Base-by-base conservation (phyloP, 2,797 vertebrate genomes). In the Mycteria americana region DNA sequence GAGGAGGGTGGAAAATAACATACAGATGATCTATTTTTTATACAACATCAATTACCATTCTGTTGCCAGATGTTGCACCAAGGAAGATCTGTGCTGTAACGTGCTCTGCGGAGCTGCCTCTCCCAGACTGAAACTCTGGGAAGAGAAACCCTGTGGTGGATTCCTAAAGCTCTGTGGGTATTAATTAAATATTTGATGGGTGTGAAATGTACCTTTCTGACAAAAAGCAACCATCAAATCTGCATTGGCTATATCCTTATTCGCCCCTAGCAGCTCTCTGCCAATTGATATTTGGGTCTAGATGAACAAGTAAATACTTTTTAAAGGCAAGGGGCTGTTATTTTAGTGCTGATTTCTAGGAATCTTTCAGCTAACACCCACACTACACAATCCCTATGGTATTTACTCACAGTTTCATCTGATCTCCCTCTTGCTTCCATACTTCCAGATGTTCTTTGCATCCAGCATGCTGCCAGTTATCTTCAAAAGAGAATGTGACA, bases 381-480 rank as follows among this genome's bases (percentile, higher is more conserved):
- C 53, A 24, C 74, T 93, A 74, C 77, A 59, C 50, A 81, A 57
- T 76, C 89, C 54, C 76, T 86, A 1, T 68, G 70, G 69, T 92
- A 89, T 94, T 96, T 92, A 86, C 63, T 96, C 76, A 56, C 31
- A 70, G 53, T 76, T 93, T 67, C 91, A 79, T 94, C 85, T 82
- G 54, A 81, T 90, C 77, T 93, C 23, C 48, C 51, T 78, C 91
- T 86, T 92, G 10, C 59, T 89, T 89, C 50, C 73, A 46, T 46
- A 13, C 69, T 96, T 89, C 87, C 93, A 96, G 95, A 92, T 95
- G 95, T 77, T 92, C 54, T 77, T 93, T 93, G 73, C 73, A 85
- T 70, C 28, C 67, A 91, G 46, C 5, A 25, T 59, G 78, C 79
- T 93, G 94, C 63, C 76, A 88, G 94, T 90, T 93, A 94, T 88